These are phyloP conservation scores for Lepilemur septentrionalis DNA, from an alignment of 2,797 vertebrate species.

Conservation along the genomic window DNA sequence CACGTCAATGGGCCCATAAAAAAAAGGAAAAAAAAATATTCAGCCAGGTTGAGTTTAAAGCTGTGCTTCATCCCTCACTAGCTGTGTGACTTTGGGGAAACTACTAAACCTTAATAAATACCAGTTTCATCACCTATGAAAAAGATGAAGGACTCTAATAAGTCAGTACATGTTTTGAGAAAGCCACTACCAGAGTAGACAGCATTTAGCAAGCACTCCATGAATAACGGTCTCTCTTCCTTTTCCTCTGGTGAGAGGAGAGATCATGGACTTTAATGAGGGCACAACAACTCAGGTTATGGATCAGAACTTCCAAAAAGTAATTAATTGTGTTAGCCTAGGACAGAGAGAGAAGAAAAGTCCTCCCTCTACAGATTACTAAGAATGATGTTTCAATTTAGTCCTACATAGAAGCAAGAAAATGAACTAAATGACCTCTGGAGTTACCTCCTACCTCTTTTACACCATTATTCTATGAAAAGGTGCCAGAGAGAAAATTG, in stretches of 20 bases:
- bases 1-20: neutral
- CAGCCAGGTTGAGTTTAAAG: neutral
- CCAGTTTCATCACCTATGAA: neutral
- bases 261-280: neutral
- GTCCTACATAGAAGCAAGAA: neutral
- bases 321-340: neutral
- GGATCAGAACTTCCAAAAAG: slow-evolving; percentile 4
- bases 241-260: neutral
- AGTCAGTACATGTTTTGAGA: neutral
- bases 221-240: neutral
- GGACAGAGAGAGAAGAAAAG: neutral
- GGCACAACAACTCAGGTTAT: neutral
- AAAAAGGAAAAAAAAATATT: neutral
- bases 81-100: neutral
- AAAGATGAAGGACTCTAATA: neutral
- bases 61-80: neutral
- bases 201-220: neutral
- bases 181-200: neutral
- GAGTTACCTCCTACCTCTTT: neutral
- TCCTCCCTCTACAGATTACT: neutral
- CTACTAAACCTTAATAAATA: neutral
- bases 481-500: neutral
- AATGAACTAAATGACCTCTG: neutral
- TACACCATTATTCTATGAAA: neutral
- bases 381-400: neutral